Conservation (phyloP, 2,113 vertebrate genomes). For the Amphiprion percula region DNA sequence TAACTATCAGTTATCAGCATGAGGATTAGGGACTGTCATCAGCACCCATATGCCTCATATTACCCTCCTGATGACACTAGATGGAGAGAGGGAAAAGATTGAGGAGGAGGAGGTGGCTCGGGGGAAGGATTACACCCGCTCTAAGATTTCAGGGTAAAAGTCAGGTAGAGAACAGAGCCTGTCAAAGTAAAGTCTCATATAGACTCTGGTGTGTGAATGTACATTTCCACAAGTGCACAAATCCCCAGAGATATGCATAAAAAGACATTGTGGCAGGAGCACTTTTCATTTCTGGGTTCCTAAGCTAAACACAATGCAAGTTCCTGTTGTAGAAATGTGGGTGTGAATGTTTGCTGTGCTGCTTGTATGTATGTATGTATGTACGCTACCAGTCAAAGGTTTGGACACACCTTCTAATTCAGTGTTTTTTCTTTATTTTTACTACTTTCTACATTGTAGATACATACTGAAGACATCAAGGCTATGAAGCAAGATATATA, state of each 20-base stretch:
- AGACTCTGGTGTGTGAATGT: slow-evolving; percentile 13
- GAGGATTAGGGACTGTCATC: slow-evolving; percentile 81
- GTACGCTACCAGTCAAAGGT: background rate
- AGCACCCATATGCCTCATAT: slow-evolving; percentile 77
- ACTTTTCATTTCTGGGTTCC: slow-evolving; percentile 41
- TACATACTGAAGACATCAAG: too few species aligned
- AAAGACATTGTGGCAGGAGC: slow-evolving; percentile 39
- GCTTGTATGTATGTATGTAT: slow-evolving; percentile 6
- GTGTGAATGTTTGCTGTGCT: slow-evolving; percentile 11
- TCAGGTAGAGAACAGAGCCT: slow-evolving; percentile 75
- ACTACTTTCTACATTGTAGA: too few species aligned
- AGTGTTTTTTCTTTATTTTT: too few species aligned
- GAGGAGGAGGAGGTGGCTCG: slow-evolving; percentile 46
- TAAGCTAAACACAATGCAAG: slow-evolving; percentile 54
- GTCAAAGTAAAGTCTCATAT: slow-evolving; percentile 69
- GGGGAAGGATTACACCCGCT: slow-evolving; percentile 73
- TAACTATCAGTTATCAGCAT: slow-evolving; percentile 76
- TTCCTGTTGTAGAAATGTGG: slow-evolving; percentile 42
- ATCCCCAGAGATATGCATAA: slow-evolving; percentile 13
- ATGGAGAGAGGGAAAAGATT: slow-evolving; percentile 53
- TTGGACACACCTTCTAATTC: too few species aligned
- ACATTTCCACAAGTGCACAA: slow-evolving; percentile 36
- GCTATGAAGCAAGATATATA: too few species aligned
- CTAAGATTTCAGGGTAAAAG: slow-evolving; percentile 77
- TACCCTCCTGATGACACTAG: slow-evolving; percentile 78